phyloP scores from a whole-genome alignment of 2,888 invertebrate species.

The Tetheella fluctuosa region DNA sequence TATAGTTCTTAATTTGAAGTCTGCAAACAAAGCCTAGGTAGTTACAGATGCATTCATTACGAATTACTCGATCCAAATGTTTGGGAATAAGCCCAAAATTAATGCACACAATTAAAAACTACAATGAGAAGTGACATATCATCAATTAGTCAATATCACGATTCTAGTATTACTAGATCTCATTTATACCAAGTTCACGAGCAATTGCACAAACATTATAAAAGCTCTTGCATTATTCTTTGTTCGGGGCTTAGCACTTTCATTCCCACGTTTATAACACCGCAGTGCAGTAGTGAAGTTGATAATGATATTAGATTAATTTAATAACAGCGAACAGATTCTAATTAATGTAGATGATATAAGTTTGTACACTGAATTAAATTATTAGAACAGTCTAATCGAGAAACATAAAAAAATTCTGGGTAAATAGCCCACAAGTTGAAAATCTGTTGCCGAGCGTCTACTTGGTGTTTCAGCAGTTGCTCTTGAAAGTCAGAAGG shows the following conservation, averaged over 20 bases:
- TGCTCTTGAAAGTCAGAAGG: too few relatives aligned
- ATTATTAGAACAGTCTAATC: too few relatives aligned
- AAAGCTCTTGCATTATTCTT: conserved; percentile 3
- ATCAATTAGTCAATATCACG: not conserved
- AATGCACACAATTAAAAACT: not conserved
- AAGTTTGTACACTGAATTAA: not conserved
- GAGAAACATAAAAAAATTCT: too few relatives aligned
- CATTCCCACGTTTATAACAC: conserved; percentile 6
- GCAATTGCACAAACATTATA: not conserved
- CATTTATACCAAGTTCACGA: not conserved
- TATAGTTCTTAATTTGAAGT: not conserved
- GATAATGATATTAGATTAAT: conserved; percentile 1
- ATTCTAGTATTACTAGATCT: not conserved
- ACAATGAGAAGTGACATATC: not conserved
- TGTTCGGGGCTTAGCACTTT: not conserved
- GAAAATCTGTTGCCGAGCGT: too few relatives aligned
- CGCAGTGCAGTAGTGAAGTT: not conserved
- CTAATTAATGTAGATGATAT: not conserved
- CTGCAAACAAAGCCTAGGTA: not conserved
- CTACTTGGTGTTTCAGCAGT: too few relatives aligned
- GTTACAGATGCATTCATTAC: too few relatives aligned
- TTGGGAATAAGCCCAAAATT: not conserved
- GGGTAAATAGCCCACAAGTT: too few relatives aligned
- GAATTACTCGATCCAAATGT: too few relatives aligned
- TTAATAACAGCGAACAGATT: not conserved